phyloP scores from a whole-genome alignment of 2,888 invertebrate genomes.

The Drosophila eohydei region DNA sequence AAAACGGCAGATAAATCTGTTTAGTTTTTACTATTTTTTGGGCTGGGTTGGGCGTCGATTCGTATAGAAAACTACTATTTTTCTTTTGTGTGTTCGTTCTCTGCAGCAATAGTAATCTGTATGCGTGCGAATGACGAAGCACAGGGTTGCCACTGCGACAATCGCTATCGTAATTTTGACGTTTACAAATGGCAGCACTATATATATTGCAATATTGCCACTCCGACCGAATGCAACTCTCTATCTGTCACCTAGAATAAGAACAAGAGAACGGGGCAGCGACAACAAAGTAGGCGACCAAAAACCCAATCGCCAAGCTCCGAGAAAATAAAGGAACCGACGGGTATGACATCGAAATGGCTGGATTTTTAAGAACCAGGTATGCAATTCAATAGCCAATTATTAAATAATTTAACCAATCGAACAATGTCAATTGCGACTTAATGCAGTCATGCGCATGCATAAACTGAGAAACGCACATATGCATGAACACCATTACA shows the following conservation, averaged over 20 bases:
- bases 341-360: constrained; percentile 67
- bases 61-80: constrained; percentile 73
- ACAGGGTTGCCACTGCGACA: constrained; percentile 59
- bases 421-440: constrained; percentile 13
- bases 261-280: constrained; percentile 38
- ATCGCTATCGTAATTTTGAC: constrained; percentile 48
- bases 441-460: constrained; percentile 20
- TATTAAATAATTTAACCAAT: neutral
- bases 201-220: constrained; percentile 34
- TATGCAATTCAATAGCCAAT: constrained; percentile 30
- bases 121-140: constrained; percentile 75
- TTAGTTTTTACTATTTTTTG: constrained; percentile 53
- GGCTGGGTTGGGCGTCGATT: constrained; percentile 80
- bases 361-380: constrained; percentile 79
- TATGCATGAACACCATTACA: constrained; percentile 27
- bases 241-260: constrained; percentile 44
- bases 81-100: constrained; percentile 72
- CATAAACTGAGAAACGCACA: constrained; percentile 26
- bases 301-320: constrained; percentile 9
- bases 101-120: constrained; percentile 66
- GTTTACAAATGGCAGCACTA: constrained; percentile 52
- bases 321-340: constrained; percentile 3
- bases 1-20: constrained; percentile 43
- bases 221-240: constrained; percentile 30
- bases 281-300: constrained; percentile 45